A percentile compares a stretch with the other conserved stretches of the same genome.
Conservation (phyloP, 2,888 invertebrate species). For the Chrysodeixis includens region DNA sequence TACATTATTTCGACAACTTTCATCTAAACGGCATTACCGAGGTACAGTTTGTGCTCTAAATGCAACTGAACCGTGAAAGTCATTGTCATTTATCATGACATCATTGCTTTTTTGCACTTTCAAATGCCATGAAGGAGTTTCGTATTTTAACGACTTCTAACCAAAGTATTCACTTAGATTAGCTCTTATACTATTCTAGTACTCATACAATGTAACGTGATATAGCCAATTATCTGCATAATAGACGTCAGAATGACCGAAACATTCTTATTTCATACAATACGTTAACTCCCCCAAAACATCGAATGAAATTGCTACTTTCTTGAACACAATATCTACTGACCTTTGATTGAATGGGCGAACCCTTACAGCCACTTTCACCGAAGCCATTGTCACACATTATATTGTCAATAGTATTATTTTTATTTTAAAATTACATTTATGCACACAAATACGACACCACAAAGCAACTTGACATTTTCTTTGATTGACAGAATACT, state of each 20-base stretch:
- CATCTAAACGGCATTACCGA: conserved; percentile 78
- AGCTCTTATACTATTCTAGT: conserved; percentile 30
- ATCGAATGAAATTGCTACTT: conserved; percentile 53
- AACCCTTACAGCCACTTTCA: conserved; percentile 97
- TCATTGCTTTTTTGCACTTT: conserved; percentile 86
- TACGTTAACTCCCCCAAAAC: conserved; percentile 65
- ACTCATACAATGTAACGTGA: conserved; percentile 54
- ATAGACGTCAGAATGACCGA: conserved; percentile 62
- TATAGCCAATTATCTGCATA: conserved; percentile 59
- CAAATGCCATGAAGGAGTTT: conserved; percentile 67
- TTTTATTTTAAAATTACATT: conserved; percentile 76
- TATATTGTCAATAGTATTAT: conserved; percentile 79
- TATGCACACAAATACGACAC: conserved; percentile 78
- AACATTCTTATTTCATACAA: conserved; percentile 60
- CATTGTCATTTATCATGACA: conserved; percentile 86
- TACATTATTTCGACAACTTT: conserved; percentile 81
- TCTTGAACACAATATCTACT: conserved; percentile 57
- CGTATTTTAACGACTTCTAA: conserved; percentile 25
- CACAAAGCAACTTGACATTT: conserved; percentile 78
- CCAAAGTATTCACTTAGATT: conserved; percentile 26
- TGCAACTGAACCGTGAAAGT: conserved; percentile 89
- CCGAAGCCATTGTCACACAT: conserved; percentile 94
- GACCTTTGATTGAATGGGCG: conserved; percentile 97
- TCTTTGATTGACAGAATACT: conserved; percentile 59
- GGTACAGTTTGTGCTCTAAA: conserved; percentile 86